Evolutionary conservation across 30 jellyfish, hydroid and myxozoan species (phyloP).

Genomic region (Mastigias papua): DNA sequence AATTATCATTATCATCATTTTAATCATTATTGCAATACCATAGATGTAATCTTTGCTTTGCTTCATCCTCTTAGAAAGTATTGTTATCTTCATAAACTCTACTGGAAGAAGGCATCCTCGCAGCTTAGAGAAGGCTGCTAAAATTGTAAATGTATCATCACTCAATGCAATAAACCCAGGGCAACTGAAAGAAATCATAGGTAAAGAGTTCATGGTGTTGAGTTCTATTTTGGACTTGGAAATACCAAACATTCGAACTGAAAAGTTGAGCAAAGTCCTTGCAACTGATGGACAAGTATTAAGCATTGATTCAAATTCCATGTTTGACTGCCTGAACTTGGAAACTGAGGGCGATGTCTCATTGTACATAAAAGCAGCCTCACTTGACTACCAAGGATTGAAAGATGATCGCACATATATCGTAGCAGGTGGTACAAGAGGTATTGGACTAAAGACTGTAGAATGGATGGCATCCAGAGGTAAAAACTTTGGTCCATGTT

Average conservation of each 20-base stretch:
- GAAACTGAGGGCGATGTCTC: neutral
- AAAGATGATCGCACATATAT: neutral
- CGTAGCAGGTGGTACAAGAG: conserved; percentile 12
- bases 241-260: neutral
- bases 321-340: conserved; percentile 4
- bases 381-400: conserved; percentile 5
- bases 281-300: neutral
- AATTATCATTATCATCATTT: too few relatives aligned
- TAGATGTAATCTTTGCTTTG: neutral
- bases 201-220: neutral
- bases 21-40: too few relatives aligned
- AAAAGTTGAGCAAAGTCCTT: neutral
- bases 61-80: conserved; percentile 1
- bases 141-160: neutral
- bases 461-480: conserved; percentile 70
- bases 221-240: neutral
- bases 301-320: neutral
- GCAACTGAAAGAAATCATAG: neutral
- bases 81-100: conserved; percentile 8
- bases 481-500: too few relatives aligned
- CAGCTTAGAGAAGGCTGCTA: neutral
- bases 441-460: conserved; percentile 58
- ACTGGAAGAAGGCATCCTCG: neutral
- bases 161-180: neutral
- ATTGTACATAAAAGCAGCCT: conserved; percentile 7